Evolutionary conservation across 2,797 vertebrate species (phyloP).

Genomic region (Tachyglossus aculeatus): DNA sequence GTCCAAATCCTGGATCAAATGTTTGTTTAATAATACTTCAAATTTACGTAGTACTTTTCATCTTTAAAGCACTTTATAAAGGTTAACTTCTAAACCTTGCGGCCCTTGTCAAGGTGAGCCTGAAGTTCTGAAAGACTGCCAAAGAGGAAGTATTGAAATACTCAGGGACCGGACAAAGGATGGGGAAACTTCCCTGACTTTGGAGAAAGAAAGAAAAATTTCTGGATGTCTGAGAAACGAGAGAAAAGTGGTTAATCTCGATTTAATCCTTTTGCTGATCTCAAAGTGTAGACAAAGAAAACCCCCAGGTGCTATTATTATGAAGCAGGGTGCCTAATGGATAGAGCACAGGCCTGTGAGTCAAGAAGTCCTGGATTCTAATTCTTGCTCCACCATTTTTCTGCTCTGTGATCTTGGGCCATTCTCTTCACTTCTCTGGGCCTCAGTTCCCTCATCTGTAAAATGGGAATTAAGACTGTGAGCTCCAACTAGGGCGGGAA

Average conservation of each 20-base stretch:
- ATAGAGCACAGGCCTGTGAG: not conserved
- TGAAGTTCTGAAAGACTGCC: constrained; percentile 28
- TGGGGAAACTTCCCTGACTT: constrained; percentile 16
- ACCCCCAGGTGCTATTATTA: not conserved
- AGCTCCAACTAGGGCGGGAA: no score
- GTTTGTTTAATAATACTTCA: constrained; percentile 2
- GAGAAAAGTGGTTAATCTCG: constrained; percentile 45
- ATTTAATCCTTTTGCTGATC: constrained; percentile 1
- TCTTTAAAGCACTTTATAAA: constrained; percentile 20
- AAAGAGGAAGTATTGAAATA: constrained; percentile 36
- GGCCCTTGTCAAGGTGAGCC: constrained; percentile 26
- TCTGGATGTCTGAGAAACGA: constrained; percentile 31
- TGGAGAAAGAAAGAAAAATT: constrained; percentile 30
- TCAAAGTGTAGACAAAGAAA: not conserved
- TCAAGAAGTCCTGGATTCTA: not conserved
- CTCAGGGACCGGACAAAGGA: constrained; percentile 30
- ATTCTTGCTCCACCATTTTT: not conserved
- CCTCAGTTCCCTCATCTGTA: not conserved
- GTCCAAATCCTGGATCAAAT: constrained; percentile 14
- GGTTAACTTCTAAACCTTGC: constrained; percentile 10
- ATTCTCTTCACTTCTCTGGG: not conserved
- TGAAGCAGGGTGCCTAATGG: not conserved
- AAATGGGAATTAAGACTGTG: no score
- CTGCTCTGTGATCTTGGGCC: not conserved
- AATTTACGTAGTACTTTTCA: not conserved